These are phyloP conservation scores for Chromobotia macracanthus DNA, from an alignment of 2,797 vertebrate genomes.

Conservation along the genomic window DNA sequence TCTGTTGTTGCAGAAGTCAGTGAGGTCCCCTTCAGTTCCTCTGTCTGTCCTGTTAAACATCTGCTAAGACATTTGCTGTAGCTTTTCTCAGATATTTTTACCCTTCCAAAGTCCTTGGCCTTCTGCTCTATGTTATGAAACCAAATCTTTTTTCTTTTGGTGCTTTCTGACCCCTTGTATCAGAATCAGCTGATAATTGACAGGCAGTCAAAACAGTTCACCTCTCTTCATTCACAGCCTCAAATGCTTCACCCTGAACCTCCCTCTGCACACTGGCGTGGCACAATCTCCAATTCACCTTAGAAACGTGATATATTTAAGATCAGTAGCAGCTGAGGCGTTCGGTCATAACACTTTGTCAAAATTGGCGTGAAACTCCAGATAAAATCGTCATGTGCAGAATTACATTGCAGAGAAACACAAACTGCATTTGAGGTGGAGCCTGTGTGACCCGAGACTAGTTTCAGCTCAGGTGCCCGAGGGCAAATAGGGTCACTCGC, in stretches of 20 bases:
- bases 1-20: slow-evolving; percentile 74
- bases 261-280: slow-evolving; percentile 61
- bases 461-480: slow-evolving; percentile 72
- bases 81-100: slow-evolving; percentile 72
- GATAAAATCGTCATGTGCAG: slow-evolving; percentile 74
- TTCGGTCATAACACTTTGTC: slow-evolving; percentile 71
- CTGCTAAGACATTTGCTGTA: slow-evolving; percentile 66
- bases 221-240: slow-evolving; percentile 53
- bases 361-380: slow-evolving; percentile 77
- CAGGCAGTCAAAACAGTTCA: slow-evolving; percentile 82
- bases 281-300: slow-evolving; percentile 72
- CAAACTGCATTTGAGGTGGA: slow-evolving; percentile 68
- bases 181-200: slow-evolving; percentile 81
- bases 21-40: slow-evolving; percentile 66
- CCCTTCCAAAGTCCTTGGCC: slow-evolving; percentile 68
- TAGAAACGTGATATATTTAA: slow-evolving; percentile 76
- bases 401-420: slow-evolving; percentile 74
- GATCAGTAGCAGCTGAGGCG: slow-evolving; percentile 82
- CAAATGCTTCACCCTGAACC: slow-evolving; percentile 53
- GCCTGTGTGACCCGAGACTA: slow-evolving; percentile 66
- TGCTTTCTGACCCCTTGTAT: slow-evolving; percentile 70
- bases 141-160: slow-evolving; percentile 59
- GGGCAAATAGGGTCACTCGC: slow-evolving; percentile 67
- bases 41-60: slow-evolving; percentile 62
- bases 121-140: slow-evolving; percentile 76